These are phyloP conservation scores for Scarus forsteni DNA, from an alignment of 2,797 vertebrate genomes.

Conservation along the genomic window DNA sequence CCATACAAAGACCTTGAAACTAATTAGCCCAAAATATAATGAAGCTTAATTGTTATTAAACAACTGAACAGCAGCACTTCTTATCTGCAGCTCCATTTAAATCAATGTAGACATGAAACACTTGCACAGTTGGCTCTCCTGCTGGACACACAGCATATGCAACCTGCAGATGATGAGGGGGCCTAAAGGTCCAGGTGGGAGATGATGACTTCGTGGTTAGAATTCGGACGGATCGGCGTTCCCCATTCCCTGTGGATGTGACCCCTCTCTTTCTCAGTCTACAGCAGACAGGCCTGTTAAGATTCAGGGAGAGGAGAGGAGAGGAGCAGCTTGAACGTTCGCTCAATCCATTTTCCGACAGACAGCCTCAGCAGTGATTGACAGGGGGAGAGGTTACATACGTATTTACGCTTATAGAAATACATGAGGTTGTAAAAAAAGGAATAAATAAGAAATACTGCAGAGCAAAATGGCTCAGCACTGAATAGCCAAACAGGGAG, in stretches of 20 bases:
- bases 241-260: slow-evolving; percentile 63
- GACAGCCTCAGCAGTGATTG: slow-evolving; percentile 57
- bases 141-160: slow-evolving; percentile 25
- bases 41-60: slow-evolving; percentile 70
- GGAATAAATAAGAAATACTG: slow-evolving; percentile 36
- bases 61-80: slow-evolving; percentile 47
- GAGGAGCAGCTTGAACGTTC: slow-evolving; percentile 46
- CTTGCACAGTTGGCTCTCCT: slow-evolving; percentile 4
- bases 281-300: slow-evolving; percentile 62
- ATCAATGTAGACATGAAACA: slow-evolving; percentile 40
- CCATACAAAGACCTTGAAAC: slow-evolving; percentile 70
- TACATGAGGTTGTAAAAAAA: slow-evolving; percentile 53
- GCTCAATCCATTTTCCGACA: slow-evolving; percentile 57
- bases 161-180: slow-evolving; percentile 23
- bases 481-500: slow-evolving; percentile 62
- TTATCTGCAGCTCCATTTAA: slow-evolving; percentile 38
- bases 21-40: slow-evolving; percentile 70
- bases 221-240: slow-evolving; percentile 59
- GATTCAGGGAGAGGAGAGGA: slow-evolving; percentile 49
- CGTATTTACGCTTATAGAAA: slow-evolving; percentile 72
- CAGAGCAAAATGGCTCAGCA: slow-evolving; percentile 55
- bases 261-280: slow-evolving; percentile 60
- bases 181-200: slow-evolving; percentile 30
- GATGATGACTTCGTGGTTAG: slow-evolving; percentile 55
- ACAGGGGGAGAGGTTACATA: slow-evolving; percentile 61